Conservation (phyloP, 1,140 invertebrate genomes). For the Hypsibius dujardini region DNA sequence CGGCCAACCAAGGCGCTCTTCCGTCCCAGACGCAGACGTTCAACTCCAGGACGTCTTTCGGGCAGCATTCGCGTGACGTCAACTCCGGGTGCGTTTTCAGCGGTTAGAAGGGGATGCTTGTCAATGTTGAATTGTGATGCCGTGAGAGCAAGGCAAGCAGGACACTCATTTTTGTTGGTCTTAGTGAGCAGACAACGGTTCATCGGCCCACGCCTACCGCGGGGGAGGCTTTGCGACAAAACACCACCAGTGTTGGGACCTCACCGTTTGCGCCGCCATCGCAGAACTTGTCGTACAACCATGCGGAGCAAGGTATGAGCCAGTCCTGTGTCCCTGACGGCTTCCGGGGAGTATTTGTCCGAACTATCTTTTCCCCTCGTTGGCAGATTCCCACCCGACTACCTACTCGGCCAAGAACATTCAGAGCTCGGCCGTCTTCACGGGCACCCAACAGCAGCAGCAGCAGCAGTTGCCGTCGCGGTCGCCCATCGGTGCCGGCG, state of each 20-base stretch:
- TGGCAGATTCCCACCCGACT: neutral
- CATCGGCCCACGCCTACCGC: too few species aligned
- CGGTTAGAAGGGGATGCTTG: neutral
- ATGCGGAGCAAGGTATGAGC: neutral
- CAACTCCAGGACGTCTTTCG: neutral
- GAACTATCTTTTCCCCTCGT: neutral
- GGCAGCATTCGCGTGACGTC: neutral
- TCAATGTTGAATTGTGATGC: neutral
- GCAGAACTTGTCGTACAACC: neutral
- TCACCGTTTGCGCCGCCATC: neutral
- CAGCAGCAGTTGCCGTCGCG: neutral
- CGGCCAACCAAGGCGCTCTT: neutral
- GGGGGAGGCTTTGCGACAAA: neutral
- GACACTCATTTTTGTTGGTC: neutral
- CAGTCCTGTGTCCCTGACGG: neutral
- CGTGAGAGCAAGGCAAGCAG: neutral
- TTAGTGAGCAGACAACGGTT: too few species aligned
- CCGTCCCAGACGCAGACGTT: constrained; percentile 1
- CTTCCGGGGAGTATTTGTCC: neutral
- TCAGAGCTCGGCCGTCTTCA: neutral
- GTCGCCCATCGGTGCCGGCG: too few species aligned
- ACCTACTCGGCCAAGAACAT: neutral
- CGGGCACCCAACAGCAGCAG: neutral
- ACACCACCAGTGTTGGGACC: neutral
- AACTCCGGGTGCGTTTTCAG: neutral